phyloP scores from a whole-genome alignment of 2,888 invertebrate species.

The Cheilosia vulpina region DNA sequence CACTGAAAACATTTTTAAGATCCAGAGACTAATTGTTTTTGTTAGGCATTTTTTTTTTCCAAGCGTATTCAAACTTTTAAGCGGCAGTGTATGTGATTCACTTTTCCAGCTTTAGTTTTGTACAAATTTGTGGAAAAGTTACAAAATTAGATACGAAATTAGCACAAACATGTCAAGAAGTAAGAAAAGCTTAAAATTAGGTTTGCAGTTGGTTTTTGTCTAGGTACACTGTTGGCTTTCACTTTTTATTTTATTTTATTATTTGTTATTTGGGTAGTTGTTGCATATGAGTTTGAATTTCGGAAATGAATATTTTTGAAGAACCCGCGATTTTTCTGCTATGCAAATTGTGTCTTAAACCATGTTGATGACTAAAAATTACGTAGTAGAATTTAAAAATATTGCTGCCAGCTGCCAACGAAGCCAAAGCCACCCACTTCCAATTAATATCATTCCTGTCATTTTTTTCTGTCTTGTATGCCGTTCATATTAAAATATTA shows the following conservation, averaged over 20 bases:
- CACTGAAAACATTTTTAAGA: background rate
- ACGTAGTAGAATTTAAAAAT: too few species aligned
- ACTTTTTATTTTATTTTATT: background rate
- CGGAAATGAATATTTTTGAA: too few species aligned
- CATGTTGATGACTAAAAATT: too few species aligned
- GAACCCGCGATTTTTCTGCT: too few species aligned
- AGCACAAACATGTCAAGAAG: constrained; percentile 60
- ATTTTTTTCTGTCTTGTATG: too few species aligned
- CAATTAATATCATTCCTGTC: too few species aligned
- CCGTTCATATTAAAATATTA: too few species aligned
- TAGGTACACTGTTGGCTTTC: constrained; percentile 37
- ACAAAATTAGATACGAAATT: constrained; percentile 26
- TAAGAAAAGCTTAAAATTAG: constrained; percentile 49
- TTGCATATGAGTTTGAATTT: too few species aligned
- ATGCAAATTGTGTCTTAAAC: too few species aligned
- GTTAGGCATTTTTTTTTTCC: background rate
- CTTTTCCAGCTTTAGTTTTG: constrained; percentile 50
- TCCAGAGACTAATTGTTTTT: background rate
- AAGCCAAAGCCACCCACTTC: too few species aligned
- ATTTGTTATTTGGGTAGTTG: too few species aligned
- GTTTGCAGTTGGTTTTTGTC: constrained; percentile 16
- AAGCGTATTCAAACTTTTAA: constrained; percentile 26
- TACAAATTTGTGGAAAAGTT: constrained; percentile 49
- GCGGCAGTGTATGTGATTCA: constrained; percentile 11
- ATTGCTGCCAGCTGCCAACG: too few species aligned